Conservation (phyloP, 64 coral and sea anemone species). For the Dendrophyllia cribrosa region DNA sequence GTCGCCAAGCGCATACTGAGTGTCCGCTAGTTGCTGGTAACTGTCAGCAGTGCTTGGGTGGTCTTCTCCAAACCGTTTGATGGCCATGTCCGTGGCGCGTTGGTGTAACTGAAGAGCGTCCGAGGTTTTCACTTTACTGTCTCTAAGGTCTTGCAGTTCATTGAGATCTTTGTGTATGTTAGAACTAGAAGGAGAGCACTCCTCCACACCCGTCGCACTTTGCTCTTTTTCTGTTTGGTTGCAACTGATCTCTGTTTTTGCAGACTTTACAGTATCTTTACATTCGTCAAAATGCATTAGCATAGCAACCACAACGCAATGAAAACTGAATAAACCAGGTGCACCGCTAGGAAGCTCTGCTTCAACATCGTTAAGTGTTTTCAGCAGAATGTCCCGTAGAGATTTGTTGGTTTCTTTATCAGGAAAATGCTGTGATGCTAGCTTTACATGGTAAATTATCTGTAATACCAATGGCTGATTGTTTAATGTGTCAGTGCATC, state of each 20-base stretch:
- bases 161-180: neutral
- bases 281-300: too few relatives aligned
- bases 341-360: too few relatives aligned
- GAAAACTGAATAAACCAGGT: too few relatives aligned
- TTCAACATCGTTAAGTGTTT: neutral
- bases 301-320: too few relatives aligned
- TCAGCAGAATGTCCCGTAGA: neutral
- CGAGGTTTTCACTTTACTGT: neutral
- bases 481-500: neutral
- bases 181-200: neutral
- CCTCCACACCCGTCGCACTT: neutral
- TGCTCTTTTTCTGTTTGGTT: neutral
- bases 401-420: neutral
- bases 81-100: neutral
- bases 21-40: neutral
- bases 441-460: neutral
- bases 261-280: too few relatives aligned
- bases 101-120: neutral
- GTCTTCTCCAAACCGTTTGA: neutral
- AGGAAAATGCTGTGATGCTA: neutral
- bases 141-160: neutral
- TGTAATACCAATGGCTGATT: neutral
- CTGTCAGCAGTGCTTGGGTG: neutral
- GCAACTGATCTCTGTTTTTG: too few relatives aligned
- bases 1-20: neutral